Evolutionary conservation across 1,140 invertebrate genomes (phyloP).

Genomic region (Ctenoplectra terminalis): DNA sequence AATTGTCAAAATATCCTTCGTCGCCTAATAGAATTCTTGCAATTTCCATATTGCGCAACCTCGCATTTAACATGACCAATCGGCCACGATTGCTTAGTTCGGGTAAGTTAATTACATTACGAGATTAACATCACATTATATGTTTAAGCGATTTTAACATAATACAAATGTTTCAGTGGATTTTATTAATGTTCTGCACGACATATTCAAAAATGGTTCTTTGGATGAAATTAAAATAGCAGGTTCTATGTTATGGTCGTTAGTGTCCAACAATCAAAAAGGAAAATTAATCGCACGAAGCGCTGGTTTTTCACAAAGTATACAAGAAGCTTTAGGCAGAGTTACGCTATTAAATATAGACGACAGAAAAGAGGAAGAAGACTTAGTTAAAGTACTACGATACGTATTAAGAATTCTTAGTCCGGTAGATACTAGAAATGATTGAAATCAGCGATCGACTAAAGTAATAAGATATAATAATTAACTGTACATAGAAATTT

Average conservation of each 20-base stretch:
- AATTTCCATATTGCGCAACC: conserved; percentile 76
- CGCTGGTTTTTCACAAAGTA: conserved; percentile 73
- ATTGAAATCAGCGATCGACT: background rate
- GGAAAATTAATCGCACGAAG: conserved; percentile 77
- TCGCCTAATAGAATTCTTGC: conserved; percentile 72
- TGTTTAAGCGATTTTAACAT: background rate
- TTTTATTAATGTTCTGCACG: conserved; percentile 75
- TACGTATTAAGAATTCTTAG: conserved; percentile 73
- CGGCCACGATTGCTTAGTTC: conserved; percentile 75
- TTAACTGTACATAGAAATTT: conserved; percentile 39
- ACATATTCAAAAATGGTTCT: conserved; percentile 71
- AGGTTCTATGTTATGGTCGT: conserved; percentile 75
- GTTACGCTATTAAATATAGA: conserved; percentile 63
- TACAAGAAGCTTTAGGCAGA: conserved; percentile 75
- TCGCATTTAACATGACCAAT: conserved; percentile 75
- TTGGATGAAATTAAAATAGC: conserved; percentile 73
- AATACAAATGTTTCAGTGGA: conserved; percentile 68
- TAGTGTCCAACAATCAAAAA: conserved; percentile 79
- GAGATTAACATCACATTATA: background rate
- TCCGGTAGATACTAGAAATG: conserved; percentile 52
- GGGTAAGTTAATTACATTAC: conserved; percentile 57
- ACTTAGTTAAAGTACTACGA: conserved; percentile 73
- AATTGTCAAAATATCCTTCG: conserved; percentile 71
- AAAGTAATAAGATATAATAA: background rate
- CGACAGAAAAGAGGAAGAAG: conserved; percentile 66